phyloP scores from a whole-genome alignment of 2,113 vertebrate genomes.

The Caranx melampygus region DNA sequence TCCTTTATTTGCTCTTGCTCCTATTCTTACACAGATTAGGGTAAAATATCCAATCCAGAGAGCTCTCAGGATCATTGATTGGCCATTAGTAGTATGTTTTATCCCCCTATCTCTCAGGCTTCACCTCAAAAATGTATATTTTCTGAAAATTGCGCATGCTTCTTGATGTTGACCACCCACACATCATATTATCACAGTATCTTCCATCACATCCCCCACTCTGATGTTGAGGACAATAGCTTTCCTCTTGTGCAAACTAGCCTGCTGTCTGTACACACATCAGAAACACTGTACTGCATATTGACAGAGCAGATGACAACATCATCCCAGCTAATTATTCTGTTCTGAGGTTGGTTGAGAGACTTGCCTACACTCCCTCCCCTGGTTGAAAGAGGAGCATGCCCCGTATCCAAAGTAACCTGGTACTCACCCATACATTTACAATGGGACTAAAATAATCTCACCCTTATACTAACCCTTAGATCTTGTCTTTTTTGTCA shows the following conservation, averaged over 20 bases:
- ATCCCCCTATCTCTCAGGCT: not conserved
- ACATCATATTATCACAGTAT: conserved; percentile 31
- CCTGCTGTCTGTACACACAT: conserved; percentile 2
- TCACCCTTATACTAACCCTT: not conserved
- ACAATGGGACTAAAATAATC: not conserved
- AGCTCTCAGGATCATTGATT: conserved; percentile 20
- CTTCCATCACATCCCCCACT: conserved; percentile 37
- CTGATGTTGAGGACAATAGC: conserved; percentile 20
- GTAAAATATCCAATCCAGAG: conserved; percentile 17
- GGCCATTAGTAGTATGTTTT: conserved; percentile 31
- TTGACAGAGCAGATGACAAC: not conserved
- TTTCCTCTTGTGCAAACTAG: conserved; percentile 23
- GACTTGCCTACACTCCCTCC: too few species aligned
- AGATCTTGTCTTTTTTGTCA: not conserved
- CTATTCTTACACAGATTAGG: conserved; percentile 9
- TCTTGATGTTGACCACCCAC: conserved; percentile 30
- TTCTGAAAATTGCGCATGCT: conserved; percentile 29
- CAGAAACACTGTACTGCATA: conserved; percentile 12
- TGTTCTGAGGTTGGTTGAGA: not conserved
- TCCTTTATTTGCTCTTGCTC: conserved; percentile 4
- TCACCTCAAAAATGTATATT: not conserved
- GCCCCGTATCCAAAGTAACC: not conserved
- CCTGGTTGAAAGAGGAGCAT: too few species aligned
- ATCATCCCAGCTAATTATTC: not conserved
- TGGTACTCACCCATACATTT: not conserved